Evolutionary conservation across 2,797 vertebrate genomes (phyloP).

Genomic region (Ictinia mississippiensis): DNA sequence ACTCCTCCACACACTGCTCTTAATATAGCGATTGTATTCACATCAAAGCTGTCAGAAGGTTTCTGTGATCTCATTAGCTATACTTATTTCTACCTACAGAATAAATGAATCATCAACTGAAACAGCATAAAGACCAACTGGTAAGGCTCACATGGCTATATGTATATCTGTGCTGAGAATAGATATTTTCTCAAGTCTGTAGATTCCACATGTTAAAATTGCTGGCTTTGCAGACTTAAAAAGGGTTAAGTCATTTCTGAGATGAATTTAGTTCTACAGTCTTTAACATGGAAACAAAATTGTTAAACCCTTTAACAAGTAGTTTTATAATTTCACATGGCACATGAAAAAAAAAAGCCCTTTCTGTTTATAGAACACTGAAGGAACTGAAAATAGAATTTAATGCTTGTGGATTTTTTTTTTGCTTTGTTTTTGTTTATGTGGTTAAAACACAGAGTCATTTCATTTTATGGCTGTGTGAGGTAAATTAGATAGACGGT

Average conservation of each 20-base stretch:
- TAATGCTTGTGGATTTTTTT: neutral
- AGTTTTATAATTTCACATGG: neutral
- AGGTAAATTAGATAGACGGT: neutral
- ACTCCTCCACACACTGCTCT: constrained; percentile 56
- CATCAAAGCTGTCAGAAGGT: constrained; percentile 67
- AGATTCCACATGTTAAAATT: neutral
- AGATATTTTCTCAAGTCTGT: neutral
- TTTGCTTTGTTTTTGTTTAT: neutral
- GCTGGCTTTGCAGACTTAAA: neutral
- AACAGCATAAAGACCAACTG: constrained; percentile 43
- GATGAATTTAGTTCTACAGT: neutral
- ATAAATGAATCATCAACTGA: constrained; percentile 61
- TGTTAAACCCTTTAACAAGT: neutral
- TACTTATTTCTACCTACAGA: constrained; percentile 66
- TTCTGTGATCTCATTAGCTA: constrained; percentile 66
- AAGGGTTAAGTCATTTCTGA: constrained; percentile 4
- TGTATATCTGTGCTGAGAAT: neutral
- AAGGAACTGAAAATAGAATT: neutral
- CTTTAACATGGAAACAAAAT: neutral
- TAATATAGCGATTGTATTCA: constrained; percentile 63
- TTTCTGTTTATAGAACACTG: neutral
- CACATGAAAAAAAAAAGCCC: rapidly evolving
- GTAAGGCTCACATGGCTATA: constrained; percentile 28
- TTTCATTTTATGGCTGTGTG: neutral
- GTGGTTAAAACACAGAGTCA: neutral